Evolutionary conservation across 2,113 vertebrate species (phyloP).

Genomic region (Pampusana beccarii): DNA sequence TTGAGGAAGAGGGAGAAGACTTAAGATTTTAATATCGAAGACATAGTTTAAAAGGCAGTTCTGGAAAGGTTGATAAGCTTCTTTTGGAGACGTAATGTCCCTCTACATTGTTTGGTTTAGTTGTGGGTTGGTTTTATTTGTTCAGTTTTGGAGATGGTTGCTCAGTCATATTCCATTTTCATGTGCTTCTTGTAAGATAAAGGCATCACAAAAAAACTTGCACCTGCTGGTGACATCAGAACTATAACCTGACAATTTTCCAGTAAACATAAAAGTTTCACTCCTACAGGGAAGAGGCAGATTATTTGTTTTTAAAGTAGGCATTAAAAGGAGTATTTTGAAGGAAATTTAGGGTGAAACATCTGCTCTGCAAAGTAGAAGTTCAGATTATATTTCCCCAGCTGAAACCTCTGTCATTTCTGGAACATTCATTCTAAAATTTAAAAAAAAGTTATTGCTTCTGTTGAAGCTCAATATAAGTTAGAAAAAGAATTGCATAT

Average conservation of each 20-base stretch:
- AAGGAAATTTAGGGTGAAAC: conserved; percentile 20
- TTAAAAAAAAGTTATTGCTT: conserved; percentile 57
- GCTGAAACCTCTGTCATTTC: conserved; percentile 45
- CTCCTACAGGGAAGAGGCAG: conserved; percentile 23
- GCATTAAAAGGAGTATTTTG: neutral
- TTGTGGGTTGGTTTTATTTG: neutral
- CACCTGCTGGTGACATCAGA: conserved; percentile 62
- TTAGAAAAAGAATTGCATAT: conserved; percentile 70
- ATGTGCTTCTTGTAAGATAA: conserved; percentile 60
- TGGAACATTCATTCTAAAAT: conserved; percentile 53
- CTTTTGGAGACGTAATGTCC: neutral
- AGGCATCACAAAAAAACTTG: conserved; percentile 56
- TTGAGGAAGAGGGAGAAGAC: conserved; percentile 60
- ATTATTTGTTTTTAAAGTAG: neutral
- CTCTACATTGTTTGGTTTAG: conserved; percentile 12
- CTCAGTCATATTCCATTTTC: conserved; percentile 43
- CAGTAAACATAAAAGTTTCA: conserved; percentile 24
- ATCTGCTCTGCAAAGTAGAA: conserved; percentile 34
- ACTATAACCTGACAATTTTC: conserved; percentile 44
- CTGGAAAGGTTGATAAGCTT: conserved; percentile 34
- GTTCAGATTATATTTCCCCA: neutral
- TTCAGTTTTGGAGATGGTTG: conserved; percentile 29
- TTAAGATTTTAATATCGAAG: neutral
- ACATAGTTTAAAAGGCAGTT: conserved; percentile 52
- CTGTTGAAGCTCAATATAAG: conserved; percentile 50